Base-by-base conservation (phyloP, 2,113 vertebrate species). In the Caranx ignobilis region DNA sequence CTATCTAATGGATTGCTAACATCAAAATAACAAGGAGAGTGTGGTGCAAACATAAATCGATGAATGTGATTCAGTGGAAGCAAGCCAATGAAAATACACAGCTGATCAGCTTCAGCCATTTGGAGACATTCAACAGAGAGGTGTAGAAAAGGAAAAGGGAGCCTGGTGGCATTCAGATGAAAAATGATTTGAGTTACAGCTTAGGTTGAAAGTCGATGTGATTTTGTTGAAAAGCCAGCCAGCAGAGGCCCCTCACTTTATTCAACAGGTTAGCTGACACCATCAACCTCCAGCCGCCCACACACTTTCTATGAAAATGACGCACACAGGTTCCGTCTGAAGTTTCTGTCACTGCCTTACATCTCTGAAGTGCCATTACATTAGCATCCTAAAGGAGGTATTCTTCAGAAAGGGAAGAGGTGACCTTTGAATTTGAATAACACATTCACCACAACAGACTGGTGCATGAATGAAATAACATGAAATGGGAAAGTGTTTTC, bases 21-120 rank as follows among this genome's bases (percentile, higher is more conserved):
- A 54, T 10, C 19, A 48, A 55, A 67, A 56, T 57, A 13, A 70
- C 21, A 77, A 13, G 11, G 7, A 41, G 5, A 4, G 48, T 43
- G 21, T 15, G 45, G 35, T 13, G 10, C 1, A 50, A 75, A 70
- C 1, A 37, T 52, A 48, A 71, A 78, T 34, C 19, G 15, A 10
- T 54, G 35, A 5, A 13, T 0, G 34, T 62, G 64, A 71, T 50
- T 71, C 16, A 69, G 48, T 61, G 68, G 65, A 70, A 79, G 64
- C 75, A 75, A 83, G 73, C 75, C 41, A 70, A 83, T 81, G 50
- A 75, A 69, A 71, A 31, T 15, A 65, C 19, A 48, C 31, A 11
- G 34, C 2, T 37, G 11, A 79, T 68, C 64, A 31, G 31, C 32
- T 48, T 71, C 39, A 63, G 86, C 45, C 35, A 69, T 69, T 73